Conservation (phyloP, 2,113 vertebrate genomes). For the Paradoxurus hermaphroditus region DNA sequence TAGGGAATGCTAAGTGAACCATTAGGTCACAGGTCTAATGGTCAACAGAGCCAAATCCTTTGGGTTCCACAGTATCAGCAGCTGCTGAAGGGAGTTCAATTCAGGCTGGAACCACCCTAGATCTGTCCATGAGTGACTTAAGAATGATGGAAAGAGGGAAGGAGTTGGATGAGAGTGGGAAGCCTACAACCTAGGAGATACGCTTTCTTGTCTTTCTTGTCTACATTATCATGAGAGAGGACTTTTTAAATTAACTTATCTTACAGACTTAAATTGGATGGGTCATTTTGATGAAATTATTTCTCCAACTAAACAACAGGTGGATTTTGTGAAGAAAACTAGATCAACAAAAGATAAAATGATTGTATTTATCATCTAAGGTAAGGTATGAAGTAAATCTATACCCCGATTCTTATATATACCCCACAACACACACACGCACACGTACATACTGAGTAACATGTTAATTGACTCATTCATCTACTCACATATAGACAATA, state of each 20-base stretch:
- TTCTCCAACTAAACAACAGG: neutral
- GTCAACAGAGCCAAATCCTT: neutral
- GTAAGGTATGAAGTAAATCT: neutral
- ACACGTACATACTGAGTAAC: neutral
- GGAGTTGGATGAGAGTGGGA: neutral
- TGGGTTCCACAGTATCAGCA: neutral
- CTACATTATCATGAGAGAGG: neutral
- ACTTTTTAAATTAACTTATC: neutral
- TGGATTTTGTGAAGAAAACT: neutral
- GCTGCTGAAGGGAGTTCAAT: neutral
- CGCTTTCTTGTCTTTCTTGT: too few species aligned
- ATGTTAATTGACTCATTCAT: neutral
- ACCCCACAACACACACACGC: too few species aligned
- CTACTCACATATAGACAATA: neutral
- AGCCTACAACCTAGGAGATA: neutral
- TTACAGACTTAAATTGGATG: neutral
- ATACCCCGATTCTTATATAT: neutral
- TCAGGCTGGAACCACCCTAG: neutral
- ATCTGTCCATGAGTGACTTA: neutral
- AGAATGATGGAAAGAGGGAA: neutral
- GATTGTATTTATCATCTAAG: neutral
- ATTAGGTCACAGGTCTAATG: accelerated
- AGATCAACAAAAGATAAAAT: neutral
- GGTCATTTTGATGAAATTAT: neutral
- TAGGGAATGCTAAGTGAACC: neutral